These are phyloP conservation scores for Catagonus wagneri DNA, from an alignment of 2,113 vertebrate species.

Conservation along the genomic window DNA sequence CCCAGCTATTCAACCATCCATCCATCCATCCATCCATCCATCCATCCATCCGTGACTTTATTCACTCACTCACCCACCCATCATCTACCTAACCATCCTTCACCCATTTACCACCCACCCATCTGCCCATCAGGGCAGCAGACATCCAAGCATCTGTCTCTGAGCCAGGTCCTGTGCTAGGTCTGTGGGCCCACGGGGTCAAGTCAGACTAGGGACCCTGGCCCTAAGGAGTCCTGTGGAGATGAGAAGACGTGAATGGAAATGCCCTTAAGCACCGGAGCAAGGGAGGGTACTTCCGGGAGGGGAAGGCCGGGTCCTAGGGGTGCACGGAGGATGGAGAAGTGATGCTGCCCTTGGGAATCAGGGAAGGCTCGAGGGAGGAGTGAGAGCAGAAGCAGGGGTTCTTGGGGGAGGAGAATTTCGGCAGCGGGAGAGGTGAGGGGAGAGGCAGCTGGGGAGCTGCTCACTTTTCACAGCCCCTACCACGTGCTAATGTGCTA, in stretches of 20 bases:
- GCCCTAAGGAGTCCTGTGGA: not conserved
- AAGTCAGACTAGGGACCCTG: not conserved
- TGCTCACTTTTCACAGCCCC: not conserved
- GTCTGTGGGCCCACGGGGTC: not conserved
- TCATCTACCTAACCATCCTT: not conserved
- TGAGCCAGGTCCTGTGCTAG: not conserved
- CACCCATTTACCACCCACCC: not conserved
- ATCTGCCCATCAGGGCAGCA: not conserved
- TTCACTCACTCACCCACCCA: not conserved
- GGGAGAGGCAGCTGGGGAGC: not conserved
- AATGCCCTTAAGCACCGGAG: accelerated
- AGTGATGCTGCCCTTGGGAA: not conserved
- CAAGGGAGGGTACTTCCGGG: not conserved
- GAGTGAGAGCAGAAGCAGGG: not conserved
- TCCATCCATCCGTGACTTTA: not conserved
- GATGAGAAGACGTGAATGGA: not conserved
- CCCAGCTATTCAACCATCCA: not conserved
- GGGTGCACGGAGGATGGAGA: too few relatives aligned
- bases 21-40: not conserved
- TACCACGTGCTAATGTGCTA: accelerated
- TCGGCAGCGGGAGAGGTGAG: not conserved
- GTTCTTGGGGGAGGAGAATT: not conserved
- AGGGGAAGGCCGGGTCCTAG: not conserved
- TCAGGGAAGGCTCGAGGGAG: not conserved
- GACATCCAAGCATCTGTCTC: not conserved